Conservation (phyloP, 2,888 invertebrate genomes). For the Tinea pellionella region DNA sequence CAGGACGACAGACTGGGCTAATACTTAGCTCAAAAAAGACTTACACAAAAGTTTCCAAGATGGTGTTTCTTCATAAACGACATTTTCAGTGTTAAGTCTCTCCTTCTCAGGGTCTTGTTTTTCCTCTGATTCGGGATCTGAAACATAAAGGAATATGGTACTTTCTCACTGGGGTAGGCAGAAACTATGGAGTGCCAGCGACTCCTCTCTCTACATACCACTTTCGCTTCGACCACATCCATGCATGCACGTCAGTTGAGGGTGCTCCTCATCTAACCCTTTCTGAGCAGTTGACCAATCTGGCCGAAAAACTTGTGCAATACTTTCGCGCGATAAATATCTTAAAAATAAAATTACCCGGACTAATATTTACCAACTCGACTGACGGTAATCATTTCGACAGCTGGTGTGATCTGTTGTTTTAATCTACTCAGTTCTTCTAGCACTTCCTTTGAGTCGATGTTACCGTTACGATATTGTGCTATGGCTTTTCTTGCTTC, state of each 20-base stretch:
- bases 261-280: too few relatives aligned
- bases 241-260: too few relatives aligned
- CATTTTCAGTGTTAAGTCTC: conserved; percentile 28
- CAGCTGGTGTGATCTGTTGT: conserved; percentile 41
- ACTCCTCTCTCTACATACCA: too few relatives aligned
- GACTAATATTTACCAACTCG: conserved; percentile 20
- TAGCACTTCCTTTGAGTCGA: conserved; percentile 37
- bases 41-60: conserved; percentile 40
- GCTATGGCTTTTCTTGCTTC: conserved; percentile 43
- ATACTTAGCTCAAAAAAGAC: too few relatives aligned
- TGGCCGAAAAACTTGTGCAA: too few relatives aligned
- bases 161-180: too few relatives aligned
- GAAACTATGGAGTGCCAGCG: too few relatives aligned
- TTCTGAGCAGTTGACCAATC: too few relatives aligned
- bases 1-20: too few relatives aligned
- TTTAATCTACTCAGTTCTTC: conserved; percentile 47
- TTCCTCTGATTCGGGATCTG: conserved; percentile 20
- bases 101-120: conserved; percentile 42
- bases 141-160: neutral
- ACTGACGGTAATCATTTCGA: conserved; percentile 42
- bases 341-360: too few relatives aligned
- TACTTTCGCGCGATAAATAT: too few relatives aligned
- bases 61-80: conserved; percentile 26
- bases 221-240: too few relatives aligned
- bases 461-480: conserved; percentile 39